These are phyloP conservation scores for Ceratina japonica DNA, from an alignment of 1,140 invertebrate species.

Conservation along the genomic window DNA sequence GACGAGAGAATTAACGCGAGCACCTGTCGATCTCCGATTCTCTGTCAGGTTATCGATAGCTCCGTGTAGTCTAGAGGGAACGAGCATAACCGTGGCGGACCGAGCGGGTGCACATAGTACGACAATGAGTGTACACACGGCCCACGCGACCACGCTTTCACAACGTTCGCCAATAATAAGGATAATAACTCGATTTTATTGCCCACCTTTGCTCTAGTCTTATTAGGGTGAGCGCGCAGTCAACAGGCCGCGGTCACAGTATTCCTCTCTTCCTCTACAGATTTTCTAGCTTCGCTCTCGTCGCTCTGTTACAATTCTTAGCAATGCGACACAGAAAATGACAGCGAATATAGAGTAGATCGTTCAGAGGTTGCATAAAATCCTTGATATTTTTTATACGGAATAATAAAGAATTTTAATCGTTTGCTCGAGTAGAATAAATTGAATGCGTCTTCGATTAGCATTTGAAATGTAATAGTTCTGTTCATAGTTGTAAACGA, in stretches of 20 bases:
- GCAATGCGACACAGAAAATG: no score
- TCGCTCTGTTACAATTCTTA: conserved; percentile 1
- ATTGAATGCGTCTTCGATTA: not conserved
- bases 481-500: conserved; percentile 25
- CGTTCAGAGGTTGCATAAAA: no score
- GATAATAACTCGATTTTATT: conserved; percentile 69
- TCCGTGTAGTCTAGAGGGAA: not conserved
- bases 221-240: conserved; percentile 17
- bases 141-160: conserved; percentile 58
- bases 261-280: conserved; percentile 51
- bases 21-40: not conserved
- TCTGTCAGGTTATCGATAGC: conserved; percentile 37
- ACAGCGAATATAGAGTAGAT: no score
- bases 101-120: conserved; percentile 62
- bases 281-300: conserved; percentile 54
- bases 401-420: no score
- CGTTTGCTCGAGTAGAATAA: not conserved
- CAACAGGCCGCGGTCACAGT: no score
- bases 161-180: conserved; percentile 62
- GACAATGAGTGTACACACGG: conserved; percentile 61
- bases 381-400: no score
- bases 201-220: conserved; percentile 55
- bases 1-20: conserved; percentile 25
- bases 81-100: conserved; percentile 24
- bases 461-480: conserved; percentile 8